Evolutionary conservation across 2,113 vertebrate genomes (phyloP), one percentile per base, ranked within the genome.

Genomic region (Aptenodytes forsteri): DNA sequence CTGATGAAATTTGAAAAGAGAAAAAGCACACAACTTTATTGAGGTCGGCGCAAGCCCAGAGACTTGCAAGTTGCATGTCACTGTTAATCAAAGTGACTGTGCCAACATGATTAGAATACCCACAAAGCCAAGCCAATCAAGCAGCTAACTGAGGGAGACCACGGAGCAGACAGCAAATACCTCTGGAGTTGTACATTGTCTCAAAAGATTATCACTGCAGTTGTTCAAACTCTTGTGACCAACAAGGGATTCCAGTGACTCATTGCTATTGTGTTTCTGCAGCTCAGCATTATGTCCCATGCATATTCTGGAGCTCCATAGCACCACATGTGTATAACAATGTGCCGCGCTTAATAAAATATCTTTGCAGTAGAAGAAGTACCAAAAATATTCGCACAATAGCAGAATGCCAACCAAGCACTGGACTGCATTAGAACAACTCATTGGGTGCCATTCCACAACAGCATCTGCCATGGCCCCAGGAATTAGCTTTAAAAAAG

Each of bases 31-130:
- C 47, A 96, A 97, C 95, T 97, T 97, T 97, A 97, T 97, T 93
- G 95, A 97, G 97, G 97, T 97, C 93, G 59, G 47, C 3, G 2
- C 67, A 95, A 94, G 96, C 93, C 96, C 89, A 87, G 87, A 96
- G 90, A 96, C 49, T 94, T 87, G 44, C 67, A 88, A 96, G 91
- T 49, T 83, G 67, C 90, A 81, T 97, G 96, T 97, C 25, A 15
- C 83, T 29, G 55, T 72, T 97, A 97, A 98, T 98, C 97, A 96
- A 96, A 97, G 95, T 98, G 97, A 98, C 97, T 98, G 86, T 92
- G 97, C 97, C 97, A 98, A 92, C 85, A 93, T 44, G 90, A 97
- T 98, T 98, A 97, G 94, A 75, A 93, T 92, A 72, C 66, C 86
- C 97, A 94, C 94, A 80, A 96, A 93, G 87, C 95, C 93, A 89